Evolutionary conservation across 1,140 invertebrate species (phyloP).

Genomic region (Heliconius himera): DNA sequence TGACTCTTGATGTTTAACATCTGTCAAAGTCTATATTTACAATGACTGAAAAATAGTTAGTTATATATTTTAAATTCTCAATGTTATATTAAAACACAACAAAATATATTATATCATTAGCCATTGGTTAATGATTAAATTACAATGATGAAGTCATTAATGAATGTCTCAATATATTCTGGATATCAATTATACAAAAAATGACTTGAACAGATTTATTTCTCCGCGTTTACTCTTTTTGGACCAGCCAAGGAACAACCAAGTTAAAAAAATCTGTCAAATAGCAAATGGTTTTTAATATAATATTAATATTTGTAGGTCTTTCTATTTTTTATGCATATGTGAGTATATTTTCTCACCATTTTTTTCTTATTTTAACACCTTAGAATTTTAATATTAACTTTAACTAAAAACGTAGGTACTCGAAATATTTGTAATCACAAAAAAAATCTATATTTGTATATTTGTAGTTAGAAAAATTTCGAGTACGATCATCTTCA

Average conservation of each 20-base stretch:
- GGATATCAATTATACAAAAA: background rate
- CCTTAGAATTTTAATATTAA: no score
- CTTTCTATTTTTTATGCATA: slow-evolving; percentile 21
- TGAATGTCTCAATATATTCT: background rate
- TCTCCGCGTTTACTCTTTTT: background rate
- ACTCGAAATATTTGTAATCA: no score
- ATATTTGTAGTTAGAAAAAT: no score
- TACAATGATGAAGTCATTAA: background rate
- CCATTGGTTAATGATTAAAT: background rate
- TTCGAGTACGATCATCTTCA: no score
- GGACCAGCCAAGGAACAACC: background rate
- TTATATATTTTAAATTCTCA: background rate
- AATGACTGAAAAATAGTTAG: background rate
- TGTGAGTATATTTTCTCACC: slow-evolving; percentile 16
- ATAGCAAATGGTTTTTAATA: slow-evolving; percentile 29
- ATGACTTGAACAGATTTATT: background rate
- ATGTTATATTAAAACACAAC: background rate
- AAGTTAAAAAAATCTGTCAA: background rate
- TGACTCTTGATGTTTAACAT: background rate
- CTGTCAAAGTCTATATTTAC: background rate
- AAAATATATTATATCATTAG: background rate
- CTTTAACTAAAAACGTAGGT: no score
- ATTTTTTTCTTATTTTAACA: background rate
- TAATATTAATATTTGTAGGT: slow-evolving; percentile 20
- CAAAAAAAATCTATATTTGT: no score